Conservation (phyloP, 2,113 vertebrate species). For the Isurus oxyrinchus region DNA sequence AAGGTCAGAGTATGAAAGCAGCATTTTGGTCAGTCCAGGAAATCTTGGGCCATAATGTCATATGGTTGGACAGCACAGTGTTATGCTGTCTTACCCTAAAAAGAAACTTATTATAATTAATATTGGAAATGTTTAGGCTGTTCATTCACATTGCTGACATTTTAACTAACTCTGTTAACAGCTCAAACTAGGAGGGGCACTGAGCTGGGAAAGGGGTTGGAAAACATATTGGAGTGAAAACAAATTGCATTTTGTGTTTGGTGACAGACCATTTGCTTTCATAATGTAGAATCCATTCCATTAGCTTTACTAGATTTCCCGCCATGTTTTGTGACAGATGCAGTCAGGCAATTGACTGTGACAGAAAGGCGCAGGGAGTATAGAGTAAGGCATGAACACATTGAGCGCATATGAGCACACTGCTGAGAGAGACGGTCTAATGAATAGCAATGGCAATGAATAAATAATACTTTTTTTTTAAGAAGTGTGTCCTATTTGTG, state of each 20-base stretch:
- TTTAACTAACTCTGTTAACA: neutral
- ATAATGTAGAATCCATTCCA: neutral
- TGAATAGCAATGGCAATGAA: neutral
- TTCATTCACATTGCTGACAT: neutral
- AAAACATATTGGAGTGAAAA: neutral
- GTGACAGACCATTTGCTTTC: neutral
- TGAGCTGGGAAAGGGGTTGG: too few species aligned
- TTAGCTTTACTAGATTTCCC: neutral
- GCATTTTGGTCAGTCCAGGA: neutral
- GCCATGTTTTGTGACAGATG: slow-evolving; percentile 18
- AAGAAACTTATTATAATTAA: neutral
- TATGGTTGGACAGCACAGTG: neutral
- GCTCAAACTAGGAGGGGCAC: neutral
- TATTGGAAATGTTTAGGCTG: neutral
- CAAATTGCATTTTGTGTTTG: neutral
- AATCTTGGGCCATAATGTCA: neutral
- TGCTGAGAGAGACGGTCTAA: neutral
- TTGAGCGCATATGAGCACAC: neutral
- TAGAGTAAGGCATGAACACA: neutral
- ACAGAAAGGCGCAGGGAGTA: neutral
- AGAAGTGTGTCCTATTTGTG: neutral
- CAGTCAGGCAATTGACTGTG: neutral
- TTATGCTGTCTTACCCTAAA: neutral
- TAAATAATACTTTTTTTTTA: neutral
- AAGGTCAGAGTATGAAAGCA: neutral